These are phyloP conservation scores for Scaptomyza pallida DNA, from an alignment of 1,140 invertebrate genomes.

Conservation along the genomic window DNA sequence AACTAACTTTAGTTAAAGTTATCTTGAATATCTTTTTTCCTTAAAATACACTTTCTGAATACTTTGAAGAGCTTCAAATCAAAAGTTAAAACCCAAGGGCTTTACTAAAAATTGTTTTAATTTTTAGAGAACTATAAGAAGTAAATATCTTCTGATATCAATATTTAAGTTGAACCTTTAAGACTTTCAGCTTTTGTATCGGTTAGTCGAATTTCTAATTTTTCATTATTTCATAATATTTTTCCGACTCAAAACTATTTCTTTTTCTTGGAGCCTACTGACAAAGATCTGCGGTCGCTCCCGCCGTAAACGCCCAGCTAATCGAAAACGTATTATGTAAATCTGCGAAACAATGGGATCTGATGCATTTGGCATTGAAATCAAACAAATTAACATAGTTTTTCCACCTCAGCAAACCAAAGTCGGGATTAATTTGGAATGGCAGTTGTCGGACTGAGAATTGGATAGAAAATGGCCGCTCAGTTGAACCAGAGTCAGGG, in stretches of 20 bases:
- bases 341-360: constrained; percentile 54
- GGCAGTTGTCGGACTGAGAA: constrained; percentile 11
- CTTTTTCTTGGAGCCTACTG: constrained; percentile 16
- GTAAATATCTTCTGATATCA: no score
- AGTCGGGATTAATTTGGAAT: constrained; percentile 73
- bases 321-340: constrained; percentile 71
- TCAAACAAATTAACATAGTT: constrained; percentile 73
- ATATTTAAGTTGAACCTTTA: no score
- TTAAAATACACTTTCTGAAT: no score
- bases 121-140: no score
- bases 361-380: constrained; percentile 34
- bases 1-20: no score
- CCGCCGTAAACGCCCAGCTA: constrained; percentile 42
- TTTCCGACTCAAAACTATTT: constrained; percentile 11
- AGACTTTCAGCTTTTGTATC: no score
- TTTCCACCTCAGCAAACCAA: constrained; percentile 71
- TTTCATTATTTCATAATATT: no score
- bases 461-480: constrained; percentile 25
- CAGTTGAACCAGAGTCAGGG: background rate
- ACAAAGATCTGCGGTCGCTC: constrained; percentile 12
- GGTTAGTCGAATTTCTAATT: no score
- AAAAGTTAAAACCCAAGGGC: no score
- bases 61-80: no score
- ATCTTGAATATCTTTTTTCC: no score
- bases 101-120: no score